Evolutionary conservation across 2,113 vertebrate genomes (phyloP), one percentile per base, ranked within the genome.

Genomic region (Peucedramus taeniatus): DNA sequence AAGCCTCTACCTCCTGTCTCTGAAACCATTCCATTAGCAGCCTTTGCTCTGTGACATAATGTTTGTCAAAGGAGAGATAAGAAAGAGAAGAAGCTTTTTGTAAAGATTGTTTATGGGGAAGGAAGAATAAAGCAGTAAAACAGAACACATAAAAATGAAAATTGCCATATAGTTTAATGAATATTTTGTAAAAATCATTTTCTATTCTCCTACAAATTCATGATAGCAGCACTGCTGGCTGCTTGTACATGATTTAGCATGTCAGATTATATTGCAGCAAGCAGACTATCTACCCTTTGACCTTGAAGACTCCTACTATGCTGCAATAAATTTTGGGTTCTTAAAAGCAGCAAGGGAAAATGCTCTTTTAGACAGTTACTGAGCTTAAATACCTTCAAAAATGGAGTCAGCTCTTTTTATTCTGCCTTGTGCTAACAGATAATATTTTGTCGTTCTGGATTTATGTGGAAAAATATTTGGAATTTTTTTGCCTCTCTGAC

Each of bases 131-230:
- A 94, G 87, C 95, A 89, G 83, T 94, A 95, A 96, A 97, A 84
- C 53, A 82, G 68, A 90, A 60, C 93, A 87, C 49, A 93, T 93
- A 79, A 95, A 95, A 94, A 96, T 89, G 72, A 96, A 94, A 96
- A 97, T 95, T 91, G 83, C 89, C 57, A 27, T 94, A 82, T 57
- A 81, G 69, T 95, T 97, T 96, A 95, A 95, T 94, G 83, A 96
- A 92, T 95, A 97, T 95, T 97, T 97, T 95, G 83, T 94, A 87
- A 94, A 96, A 95, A 95, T 95, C 10, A 89, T 94, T 95, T 94
- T 94, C 77, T 60, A 1, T 89, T 94, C 95, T 95, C 88, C 56
- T 44, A 44, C 94, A 57, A 92, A 96, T 89, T 94, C 89, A 75
- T 31, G 93, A 44, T 61, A 91, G 83, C 56, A 94, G 91, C 87